phyloP scores from a whole-genome alignment of 2,888 invertebrate genomes.

The Chymomyza procnemis region DNA sequence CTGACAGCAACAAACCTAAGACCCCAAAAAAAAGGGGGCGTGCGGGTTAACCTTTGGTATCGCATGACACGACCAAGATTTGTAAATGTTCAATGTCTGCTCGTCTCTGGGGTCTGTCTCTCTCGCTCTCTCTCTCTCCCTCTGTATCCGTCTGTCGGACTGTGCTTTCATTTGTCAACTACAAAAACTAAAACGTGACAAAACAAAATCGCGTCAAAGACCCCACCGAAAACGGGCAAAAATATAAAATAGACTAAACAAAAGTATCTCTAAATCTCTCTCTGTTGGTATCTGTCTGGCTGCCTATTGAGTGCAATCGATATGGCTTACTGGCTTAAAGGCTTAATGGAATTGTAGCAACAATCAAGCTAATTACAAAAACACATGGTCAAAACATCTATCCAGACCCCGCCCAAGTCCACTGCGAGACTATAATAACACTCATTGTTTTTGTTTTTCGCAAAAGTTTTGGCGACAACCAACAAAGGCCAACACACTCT shows the following conservation, averaged over 20 bases:
- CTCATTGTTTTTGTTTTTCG: background rate
- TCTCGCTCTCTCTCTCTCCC: background rate
- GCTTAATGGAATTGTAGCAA: slow-evolving; percentile 24
- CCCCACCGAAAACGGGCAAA: background rate
- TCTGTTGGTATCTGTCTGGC: background rate
- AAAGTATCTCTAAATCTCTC: background rate
- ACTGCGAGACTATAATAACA: background rate
- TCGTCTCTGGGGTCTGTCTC: slow-evolving; percentile 11
- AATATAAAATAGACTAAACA: background rate
- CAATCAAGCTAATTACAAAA: slow-evolving; percentile 21
- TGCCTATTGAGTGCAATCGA: slow-evolving; percentile 24
- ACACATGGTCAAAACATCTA: background rate
- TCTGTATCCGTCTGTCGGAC: background rate
- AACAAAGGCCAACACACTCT: slow-evolving; percentile 13
- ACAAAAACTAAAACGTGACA: slow-evolving; percentile 32
- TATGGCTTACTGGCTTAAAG: slow-evolving; percentile 36
- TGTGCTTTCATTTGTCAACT: slow-evolving; percentile 38
- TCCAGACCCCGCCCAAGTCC: background rate
- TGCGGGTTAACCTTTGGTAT: slow-evolving; percentile 37
- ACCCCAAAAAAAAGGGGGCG: background rate
- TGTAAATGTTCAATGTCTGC: slow-evolving; percentile 56
- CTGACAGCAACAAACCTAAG: background rate
- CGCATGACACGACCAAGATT: slow-evolving; percentile 41
- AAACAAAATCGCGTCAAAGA: slow-evolving; percentile 14
- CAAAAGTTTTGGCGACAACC: background rate